Evolutionary conservation across 2,888 invertebrate genomes (phyloP).

Genomic region (Disparrhopalites patrizii): DNA sequence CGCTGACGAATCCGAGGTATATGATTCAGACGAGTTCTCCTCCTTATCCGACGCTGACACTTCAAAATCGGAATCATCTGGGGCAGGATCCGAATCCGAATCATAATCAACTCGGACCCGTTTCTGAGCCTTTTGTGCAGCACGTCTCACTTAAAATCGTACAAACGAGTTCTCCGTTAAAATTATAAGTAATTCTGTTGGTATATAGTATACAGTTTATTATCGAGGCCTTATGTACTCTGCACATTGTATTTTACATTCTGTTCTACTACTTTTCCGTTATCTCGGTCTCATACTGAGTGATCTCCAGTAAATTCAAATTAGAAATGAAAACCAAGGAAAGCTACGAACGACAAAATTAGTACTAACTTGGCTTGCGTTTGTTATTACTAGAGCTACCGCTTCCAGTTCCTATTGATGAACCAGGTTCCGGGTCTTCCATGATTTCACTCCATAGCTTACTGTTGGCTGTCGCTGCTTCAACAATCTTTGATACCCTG

Average conservation of each 20-base stretch:
- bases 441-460: slow-evolving; percentile 48
- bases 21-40: slow-evolving; percentile 36
- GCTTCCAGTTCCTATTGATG: slow-evolving; percentile 49
- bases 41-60: slow-evolving; percentile 51
- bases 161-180: no score
- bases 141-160: slow-evolving; percentile 57
- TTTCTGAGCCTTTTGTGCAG: slow-evolving; percentile 57
- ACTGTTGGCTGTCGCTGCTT: neutral
- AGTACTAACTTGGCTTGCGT: slow-evolving; percentile 57
- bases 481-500: slow-evolving; percentile 57
- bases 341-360: no score
- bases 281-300: no score
- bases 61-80: slow-evolving; percentile 52
- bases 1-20: slow-evolving; percentile 27
- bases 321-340: no score
- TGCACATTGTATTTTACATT: no score
- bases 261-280: no score
- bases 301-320: no score
- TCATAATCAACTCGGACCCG: slow-evolving; percentile 55
- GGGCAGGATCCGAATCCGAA: slow-evolving; percentile 60
- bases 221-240: no score
- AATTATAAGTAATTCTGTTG: no score
- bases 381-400: slow-evolving; percentile 54
- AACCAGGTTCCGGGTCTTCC: slow-evolving; percentile 50
- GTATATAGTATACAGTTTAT: no score